Base-by-base conservation (phyloP, 2,888 invertebrate genomes). In the Odontomyia ornata region DNA sequence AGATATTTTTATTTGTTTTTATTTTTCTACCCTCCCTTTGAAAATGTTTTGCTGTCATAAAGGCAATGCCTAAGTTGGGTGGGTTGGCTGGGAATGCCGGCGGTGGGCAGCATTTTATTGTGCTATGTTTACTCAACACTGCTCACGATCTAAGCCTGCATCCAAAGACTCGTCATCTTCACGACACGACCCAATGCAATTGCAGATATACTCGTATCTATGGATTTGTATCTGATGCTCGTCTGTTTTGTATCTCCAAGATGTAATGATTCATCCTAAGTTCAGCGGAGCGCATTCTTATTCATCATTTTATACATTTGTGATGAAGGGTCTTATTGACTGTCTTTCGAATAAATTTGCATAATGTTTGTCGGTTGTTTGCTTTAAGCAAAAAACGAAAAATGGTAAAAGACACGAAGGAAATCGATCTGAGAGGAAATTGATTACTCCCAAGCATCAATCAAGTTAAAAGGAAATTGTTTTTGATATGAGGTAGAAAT, bases 281-380 rank as follows among this genome's bases (percentile, higher is more conserved):
- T 28, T 28, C 13, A 27, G 52, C 15, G 52, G n/a, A 52, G 36
- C 9, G 36, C 36, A 36, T 36, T 36, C 15, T 64, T 64, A 64
- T n/a, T 30, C 30, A n/a, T n/a, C n/a, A 30, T 64, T 64, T 64
- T 64, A 30, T 64, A 13, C 64, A 64, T 27, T 64, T 64, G 13
- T 64, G 64, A 30, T 30, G 64, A 64, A 64, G 30, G 28, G 64
- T 30, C 30, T 18, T 18, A 9, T 36, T 36, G 15, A 15, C 30
- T n/a, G 23, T 13, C 11, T 27, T 30, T 25, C 21, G 30, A 64
- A 64, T 64, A n/a, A 30, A 64, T 64, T 64, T 30, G 64, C 64
- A 28, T 64, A 64, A 64, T 30, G 27, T 30, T 30, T n/a, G 64
- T 27, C 30, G 23, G 64, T 28, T 30, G 64, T 64, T 64, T 64